Percentiles rank a stretch among this genome's conserved stretches.
These are phyloP conservation scores for Chymomyza costata DNA, from an alignment of 1,140 invertebrate species.

Conservation along the genomic window DNA sequence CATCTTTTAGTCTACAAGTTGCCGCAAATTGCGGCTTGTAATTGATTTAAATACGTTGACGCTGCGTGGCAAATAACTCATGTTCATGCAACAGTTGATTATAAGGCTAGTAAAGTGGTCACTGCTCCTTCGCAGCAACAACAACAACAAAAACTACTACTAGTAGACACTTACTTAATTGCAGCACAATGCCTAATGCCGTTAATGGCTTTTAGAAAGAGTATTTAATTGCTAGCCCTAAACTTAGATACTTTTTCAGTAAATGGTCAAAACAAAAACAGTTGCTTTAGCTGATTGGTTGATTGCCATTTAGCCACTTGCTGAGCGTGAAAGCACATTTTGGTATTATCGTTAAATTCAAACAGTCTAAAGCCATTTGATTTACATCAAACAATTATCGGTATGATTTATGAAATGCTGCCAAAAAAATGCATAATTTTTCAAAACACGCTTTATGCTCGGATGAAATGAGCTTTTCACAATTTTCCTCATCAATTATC, in stretches of 20 bases:
- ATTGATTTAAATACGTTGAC: conserved; percentile 73
- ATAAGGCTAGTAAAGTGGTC: conserved; percentile 23
- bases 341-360: no score
- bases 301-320: conserved; percentile 17
- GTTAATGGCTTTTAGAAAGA: no score
- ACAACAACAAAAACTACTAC: no score
- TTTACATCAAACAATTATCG: conserved; percentile 63
- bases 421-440: conserved; percentile 52
- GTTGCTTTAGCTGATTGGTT: conserved; percentile 5
- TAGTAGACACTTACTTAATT: conserved; percentile 36
- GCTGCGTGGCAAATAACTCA: conserved; percentile 65
- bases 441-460: conserved; percentile 23
- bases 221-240: conserved; percentile 15
- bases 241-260: conserved; percentile 34
- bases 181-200: no score
- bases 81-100: conserved; percentile 41
- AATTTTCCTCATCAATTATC: conserved; percentile 67
- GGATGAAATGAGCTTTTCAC: conserved; percentile 63
- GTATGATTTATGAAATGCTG: conserved; percentile 59
- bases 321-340: conserved; percentile 53
- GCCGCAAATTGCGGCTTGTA: conserved; percentile 66
- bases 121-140: conserved; percentile 42
- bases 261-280: conserved; percentile 11
- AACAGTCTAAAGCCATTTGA: conserved; percentile 23
- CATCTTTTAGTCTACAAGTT: neutral